These are phyloP conservation scores for Saturnia pavonia DNA, from an alignment of 2,888 invertebrate species.

Conservation along the genomic window DNA sequence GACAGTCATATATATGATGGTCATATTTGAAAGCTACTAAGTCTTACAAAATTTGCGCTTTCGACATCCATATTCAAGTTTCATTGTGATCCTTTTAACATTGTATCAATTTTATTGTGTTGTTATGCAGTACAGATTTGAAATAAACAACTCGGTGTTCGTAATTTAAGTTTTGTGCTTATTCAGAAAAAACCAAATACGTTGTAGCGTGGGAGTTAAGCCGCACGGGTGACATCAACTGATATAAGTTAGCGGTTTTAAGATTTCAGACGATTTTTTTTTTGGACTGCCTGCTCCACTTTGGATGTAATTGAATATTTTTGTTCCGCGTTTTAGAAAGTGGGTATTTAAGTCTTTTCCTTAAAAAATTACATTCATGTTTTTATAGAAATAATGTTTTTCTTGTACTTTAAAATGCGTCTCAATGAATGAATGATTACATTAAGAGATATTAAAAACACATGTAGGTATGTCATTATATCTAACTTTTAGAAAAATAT, in stretches of 20 bases:
- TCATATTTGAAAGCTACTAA: too few relatives aligned
- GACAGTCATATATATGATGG: too few relatives aligned
- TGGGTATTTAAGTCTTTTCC: neutral
- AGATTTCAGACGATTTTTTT: neutral
- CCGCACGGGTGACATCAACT: neutral
- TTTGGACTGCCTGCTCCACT: neutral
- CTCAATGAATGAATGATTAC: neutral
- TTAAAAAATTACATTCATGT: neutral
- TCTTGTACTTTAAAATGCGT: neutral
- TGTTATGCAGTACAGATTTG: neutral
- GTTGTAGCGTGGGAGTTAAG: conserved; percentile 4
- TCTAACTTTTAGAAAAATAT: too few relatives aligned
- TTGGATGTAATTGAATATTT: neutral
- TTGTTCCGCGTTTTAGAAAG: neutral
- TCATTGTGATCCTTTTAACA: neutral
- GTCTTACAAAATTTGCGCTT: neutral
- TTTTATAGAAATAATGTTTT: neutral
- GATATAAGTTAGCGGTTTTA: conserved; percentile 6
- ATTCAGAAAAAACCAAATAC: conserved; percentile 8
- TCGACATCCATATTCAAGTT: neutral
- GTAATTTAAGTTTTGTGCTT: neutral
- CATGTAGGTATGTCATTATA: too few relatives aligned
- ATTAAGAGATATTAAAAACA: neutral
- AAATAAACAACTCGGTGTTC: neutral
- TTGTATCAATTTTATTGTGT: conserved; percentile 10